Conservation (phyloP, 1,140 invertebrate species). For the Globodera rostochiensis region DNA sequence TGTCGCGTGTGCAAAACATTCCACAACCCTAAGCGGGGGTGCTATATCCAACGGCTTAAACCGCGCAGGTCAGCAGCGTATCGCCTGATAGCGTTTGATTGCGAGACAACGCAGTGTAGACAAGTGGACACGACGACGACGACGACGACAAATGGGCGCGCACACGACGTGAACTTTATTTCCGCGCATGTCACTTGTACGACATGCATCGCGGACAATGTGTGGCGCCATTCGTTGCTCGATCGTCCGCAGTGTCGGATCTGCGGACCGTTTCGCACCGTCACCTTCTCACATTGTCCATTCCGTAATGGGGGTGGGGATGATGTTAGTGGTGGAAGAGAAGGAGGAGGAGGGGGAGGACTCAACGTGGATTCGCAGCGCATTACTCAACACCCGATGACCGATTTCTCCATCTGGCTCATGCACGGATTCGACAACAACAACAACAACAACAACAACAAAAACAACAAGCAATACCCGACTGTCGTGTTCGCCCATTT, state of each 20-base stretch:
- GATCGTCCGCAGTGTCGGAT: too few relatives aligned
- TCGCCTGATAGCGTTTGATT: conserved; percentile 2
- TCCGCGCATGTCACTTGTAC: conserved; percentile 1
- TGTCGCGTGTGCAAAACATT: neutral
- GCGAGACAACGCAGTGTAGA: neutral
- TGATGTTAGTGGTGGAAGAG: too few relatives aligned
- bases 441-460: too few relatives aligned
- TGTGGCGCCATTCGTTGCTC: neutral
- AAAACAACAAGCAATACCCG: neutral
- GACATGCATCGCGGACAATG: conserved; percentile 4
- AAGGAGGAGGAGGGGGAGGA: neutral
- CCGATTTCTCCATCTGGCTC: neutral
- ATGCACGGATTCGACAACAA: neutral
- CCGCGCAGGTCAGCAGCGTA: neutral
- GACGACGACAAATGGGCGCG: neutral
- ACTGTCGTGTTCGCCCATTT: neutral
- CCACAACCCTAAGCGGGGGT: neutral
- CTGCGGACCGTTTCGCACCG: too few relatives aligned
- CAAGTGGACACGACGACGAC: neutral
- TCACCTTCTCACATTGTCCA: too few relatives aligned
- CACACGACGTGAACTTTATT: conserved; percentile 11
- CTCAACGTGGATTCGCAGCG: neutral
- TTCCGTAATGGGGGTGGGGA: too few relatives aligned
- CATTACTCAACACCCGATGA: neutral
- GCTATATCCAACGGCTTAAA: neutral